phyloP scores from a whole-genome alignment of 2,888 invertebrate genomes.

The Euplagia quadripunctaria region DNA sequence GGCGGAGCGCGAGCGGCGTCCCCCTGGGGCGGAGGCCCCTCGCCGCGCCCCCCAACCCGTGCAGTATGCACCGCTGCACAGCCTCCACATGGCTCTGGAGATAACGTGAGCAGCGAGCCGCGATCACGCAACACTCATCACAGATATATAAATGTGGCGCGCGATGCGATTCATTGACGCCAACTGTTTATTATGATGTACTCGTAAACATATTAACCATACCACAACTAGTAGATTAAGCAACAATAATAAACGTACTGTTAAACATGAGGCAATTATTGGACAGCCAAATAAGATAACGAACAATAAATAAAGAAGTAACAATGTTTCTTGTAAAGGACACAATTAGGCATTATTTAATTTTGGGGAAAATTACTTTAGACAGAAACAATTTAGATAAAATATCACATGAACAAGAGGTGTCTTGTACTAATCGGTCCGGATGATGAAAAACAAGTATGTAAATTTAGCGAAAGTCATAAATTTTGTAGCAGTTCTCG shows the following conservation, averaged over 20 bases:
- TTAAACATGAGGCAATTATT: slow-evolving; percentile 27
- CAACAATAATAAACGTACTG: slow-evolving; percentile 33
- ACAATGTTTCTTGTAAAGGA: slow-evolving; percentile 39
- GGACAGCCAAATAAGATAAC: slow-evolving; percentile 36
- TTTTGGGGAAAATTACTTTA: slow-evolving; percentile 27
- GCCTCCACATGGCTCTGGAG: slow-evolving; percentile 80
- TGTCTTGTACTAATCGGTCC: slow-evolving; percentile 37
- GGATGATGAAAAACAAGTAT: slow-evolving; percentile 38
- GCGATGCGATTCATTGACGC: slow-evolving; percentile 80
- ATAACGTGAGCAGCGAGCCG: slow-evolving; percentile 65
- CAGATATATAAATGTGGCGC: slow-evolving; percentile 62
- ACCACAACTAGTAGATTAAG: slow-evolving; percentile 26
- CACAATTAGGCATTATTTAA: slow-evolving; percentile 33
- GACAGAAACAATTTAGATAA: slow-evolving; percentile 41
- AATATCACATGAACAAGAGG: slow-evolving; percentile 45
- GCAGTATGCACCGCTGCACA: slow-evolving; percentile 80
- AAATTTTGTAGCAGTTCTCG: slow-evolving; percentile 56
- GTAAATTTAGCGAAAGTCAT: slow-evolving; percentile 53
- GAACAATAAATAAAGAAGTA: slow-evolving; percentile 20
- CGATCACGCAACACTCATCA: slow-evolving; percentile 63
- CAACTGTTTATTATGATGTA: slow-evolving; percentile 70
- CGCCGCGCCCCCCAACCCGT: slow-evolving; percentile 58
- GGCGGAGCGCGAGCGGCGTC: slow-evolving; percentile 63
- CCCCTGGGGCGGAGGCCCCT: slow-evolving; percentile 53
- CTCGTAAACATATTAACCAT: slow-evolving; percentile 37